Evolutionary conservation across 2,888 invertebrate genomes (phyloP).

Genomic region (Morpho helenor): DNA sequence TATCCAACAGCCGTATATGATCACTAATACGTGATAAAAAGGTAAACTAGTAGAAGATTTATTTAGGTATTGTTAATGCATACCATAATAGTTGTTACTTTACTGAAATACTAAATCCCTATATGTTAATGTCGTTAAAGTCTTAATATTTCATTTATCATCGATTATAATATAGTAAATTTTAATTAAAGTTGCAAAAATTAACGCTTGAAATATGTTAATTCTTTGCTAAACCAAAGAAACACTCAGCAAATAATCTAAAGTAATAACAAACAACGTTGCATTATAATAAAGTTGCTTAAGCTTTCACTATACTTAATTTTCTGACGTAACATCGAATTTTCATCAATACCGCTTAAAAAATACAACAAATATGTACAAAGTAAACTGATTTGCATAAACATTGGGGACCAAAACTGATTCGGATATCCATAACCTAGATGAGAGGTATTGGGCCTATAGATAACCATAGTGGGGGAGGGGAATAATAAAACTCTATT

Average conservation of each 20-base stretch:
- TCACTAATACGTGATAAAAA: no score
- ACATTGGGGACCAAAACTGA: constrained; percentile 52
- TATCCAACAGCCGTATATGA: no score
- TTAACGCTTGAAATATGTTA: no score
- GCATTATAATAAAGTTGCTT: constrained; percentile 21
- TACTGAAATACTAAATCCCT: no score
- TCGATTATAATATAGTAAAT: no score
- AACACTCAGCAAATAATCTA: constrained; percentile 6
- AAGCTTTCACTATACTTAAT: constrained; percentile 21
- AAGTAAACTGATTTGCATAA: constrained; percentile 46
- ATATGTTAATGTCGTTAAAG: no score
- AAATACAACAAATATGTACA: constrained; percentile 26
- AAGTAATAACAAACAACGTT: constrained; percentile 18
- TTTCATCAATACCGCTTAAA: constrained; percentile 17
- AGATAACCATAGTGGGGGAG: constrained; percentile 49
- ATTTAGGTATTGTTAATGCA: no score
- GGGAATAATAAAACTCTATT: constrained; percentile 72
- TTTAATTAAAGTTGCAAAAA: no score
- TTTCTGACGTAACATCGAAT: constrained; percentile 22
- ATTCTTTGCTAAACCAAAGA: background rate
- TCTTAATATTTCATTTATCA: no score
- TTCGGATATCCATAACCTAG: constrained; percentile 58
- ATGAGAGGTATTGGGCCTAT: constrained; percentile 48
- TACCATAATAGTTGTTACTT: no score
- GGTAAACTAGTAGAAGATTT: no score